Percentiles rank a stretch among this genome's conserved stretches.
Evolutionary conservation across 2,888 invertebrate species (phyloP).

Genomic region (Ceramica pisi): DNA sequence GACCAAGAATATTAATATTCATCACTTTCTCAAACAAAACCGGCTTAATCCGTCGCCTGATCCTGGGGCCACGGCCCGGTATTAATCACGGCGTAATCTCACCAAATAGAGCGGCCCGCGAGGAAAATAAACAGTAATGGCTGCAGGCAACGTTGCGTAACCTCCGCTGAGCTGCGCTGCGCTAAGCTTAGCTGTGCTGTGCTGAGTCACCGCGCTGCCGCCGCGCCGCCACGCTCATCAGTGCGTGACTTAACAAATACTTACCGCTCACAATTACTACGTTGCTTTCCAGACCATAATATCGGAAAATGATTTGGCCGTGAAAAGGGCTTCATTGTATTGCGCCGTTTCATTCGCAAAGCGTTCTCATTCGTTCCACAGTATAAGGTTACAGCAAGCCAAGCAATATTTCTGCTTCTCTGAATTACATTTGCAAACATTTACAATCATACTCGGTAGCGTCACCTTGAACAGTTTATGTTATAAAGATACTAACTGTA

Average conservation of each 20-base stretch:
- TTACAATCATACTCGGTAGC: conserved; percentile 40
- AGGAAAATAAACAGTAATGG: conserved; percentile 77
- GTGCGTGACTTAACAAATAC: conserved; percentile 81
- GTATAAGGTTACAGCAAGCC: conserved; percentile 44
- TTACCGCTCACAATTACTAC: conserved; percentile 74
- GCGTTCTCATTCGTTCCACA: conserved; percentile 50
- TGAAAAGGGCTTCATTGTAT: conserved; percentile 76
- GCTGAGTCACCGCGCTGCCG: conserved; percentile 58
- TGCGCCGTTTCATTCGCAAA: conserved; percentile 52
- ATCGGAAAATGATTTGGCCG: conserved; percentile 80
- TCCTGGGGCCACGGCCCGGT: conserved; percentile 73
- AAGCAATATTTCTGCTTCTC: conserved; percentile 50
- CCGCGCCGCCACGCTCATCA: conserved; percentile 71
- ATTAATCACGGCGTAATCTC: conserved; percentile 83
- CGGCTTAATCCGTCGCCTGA: conserved; percentile 71
- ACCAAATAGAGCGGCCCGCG: conserved; percentile 76
- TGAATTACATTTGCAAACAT: conserved; percentile 59
- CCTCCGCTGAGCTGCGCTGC: conserved; percentile 59
- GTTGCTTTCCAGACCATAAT: conserved; percentile 72
- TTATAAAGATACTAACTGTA: conserved; percentile 42
- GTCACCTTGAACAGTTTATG: conserved; percentile 56
- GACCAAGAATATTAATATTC: conserved; percentile 70
- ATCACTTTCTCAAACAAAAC: conserved; percentile 75
- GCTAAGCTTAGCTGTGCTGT: conserved; percentile 28
- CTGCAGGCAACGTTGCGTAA: conserved; percentile 79